Evolutionary conservation across 2,113 vertebrate genomes (phyloP).

Genomic region (Recurvirostra avosetta): DNA sequence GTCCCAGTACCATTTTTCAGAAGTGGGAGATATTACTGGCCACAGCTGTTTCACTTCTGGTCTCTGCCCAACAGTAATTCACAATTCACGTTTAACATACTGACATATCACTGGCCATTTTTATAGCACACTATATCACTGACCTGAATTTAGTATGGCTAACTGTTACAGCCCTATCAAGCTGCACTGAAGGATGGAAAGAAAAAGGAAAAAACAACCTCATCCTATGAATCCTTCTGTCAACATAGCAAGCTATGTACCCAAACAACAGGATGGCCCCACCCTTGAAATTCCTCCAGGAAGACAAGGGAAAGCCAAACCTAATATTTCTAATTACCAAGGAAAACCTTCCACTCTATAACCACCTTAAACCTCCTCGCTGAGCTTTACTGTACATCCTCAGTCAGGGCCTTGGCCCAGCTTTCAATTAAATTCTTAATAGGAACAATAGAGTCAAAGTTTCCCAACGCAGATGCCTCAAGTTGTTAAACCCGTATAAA

Average conservation of each 20-base stretch:
- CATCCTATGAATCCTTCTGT: neutral
- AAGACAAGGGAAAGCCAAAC: constrained; percentile 19
- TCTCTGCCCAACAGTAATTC: neutral
- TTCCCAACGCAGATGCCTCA: neutral
- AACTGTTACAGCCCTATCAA: neutral
- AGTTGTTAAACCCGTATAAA: neutral
- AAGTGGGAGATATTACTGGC: neutral
- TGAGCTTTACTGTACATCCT: neutral
- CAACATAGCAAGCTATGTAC: neutral
- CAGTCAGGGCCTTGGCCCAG: neutral
- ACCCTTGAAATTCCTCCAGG: constrained; percentile 31
- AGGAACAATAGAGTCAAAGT: neutral
- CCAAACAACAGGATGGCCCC: neutral
- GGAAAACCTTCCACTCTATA: neutral
- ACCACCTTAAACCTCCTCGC: constrained; percentile 5
- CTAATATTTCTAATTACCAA: constrained; percentile 26
- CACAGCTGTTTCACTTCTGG: neutral
- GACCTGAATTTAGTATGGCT: neutral
- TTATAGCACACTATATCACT: neutral
- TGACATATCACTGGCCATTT: neutral
- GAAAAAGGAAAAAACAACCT: neutral
- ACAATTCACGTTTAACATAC: neutral
- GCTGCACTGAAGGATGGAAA: neutral
- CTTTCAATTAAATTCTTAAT: neutral
- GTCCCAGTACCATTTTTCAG: neutral